phyloP scores from a whole-genome alignment of 2,113 vertebrate species.

The Lagopus muta region DNA sequence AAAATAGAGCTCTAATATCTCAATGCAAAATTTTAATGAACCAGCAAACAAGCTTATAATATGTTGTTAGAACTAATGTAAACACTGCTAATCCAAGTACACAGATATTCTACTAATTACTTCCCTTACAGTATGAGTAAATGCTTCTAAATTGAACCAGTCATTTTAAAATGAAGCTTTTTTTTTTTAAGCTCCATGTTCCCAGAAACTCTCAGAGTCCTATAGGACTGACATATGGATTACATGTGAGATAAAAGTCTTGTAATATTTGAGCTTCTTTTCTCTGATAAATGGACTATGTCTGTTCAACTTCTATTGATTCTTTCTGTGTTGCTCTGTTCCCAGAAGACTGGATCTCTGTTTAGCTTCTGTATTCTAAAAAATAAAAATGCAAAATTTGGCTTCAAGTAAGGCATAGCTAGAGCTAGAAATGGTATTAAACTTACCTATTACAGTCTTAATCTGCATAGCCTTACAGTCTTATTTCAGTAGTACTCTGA shows the following conservation, averaged over 20 bases:
- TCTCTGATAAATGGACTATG: background rate
- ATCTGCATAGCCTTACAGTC: background rate
- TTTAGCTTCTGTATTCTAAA: background rate
- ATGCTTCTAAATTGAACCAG: background rate
- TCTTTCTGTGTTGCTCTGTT: background rate
- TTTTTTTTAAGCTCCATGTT: background rate
- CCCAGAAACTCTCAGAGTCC: background rate
- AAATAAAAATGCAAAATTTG: background rate
- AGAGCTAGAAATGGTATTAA: background rate
- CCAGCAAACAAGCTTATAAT: background rate
- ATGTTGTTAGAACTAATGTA: background rate
- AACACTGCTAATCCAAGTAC: background rate
- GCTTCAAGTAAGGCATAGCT: background rate
- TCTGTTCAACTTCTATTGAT: background rate
- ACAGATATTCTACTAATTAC: background rate
- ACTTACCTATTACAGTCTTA: background rate
- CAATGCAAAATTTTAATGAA: slow-evolving; percentile 25
- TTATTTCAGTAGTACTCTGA: background rate
- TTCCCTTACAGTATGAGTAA: background rate
- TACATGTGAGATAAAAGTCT: background rate
- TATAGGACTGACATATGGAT: background rate
- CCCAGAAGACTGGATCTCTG: background rate
- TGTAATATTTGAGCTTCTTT: background rate
- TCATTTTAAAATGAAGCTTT: background rate
- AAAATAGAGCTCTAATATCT: slow-evolving; percentile 45